Base-by-base conservation (phyloP, 1,140 invertebrate species). In the Mercenaria mercenaria region DNA sequence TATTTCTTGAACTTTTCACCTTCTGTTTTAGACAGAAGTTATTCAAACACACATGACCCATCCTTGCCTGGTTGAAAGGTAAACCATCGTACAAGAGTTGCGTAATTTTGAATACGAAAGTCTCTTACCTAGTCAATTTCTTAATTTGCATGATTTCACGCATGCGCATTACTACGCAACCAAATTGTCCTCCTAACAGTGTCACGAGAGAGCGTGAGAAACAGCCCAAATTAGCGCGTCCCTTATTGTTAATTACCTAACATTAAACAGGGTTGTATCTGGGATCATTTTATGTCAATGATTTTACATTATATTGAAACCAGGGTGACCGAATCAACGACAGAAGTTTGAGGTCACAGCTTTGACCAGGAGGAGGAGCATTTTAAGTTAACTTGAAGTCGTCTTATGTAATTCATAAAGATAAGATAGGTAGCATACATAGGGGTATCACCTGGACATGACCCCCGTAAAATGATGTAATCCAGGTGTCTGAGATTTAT, bases 111-210 rank as follows among this genome's bases (percentile, higher is more conserved):
- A 56, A 85, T 74, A 18, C 32, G 29, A 52, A 11, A 13, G 41
- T 84, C 82, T 74, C 82, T 50, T 84, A 72, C 82, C 6, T 72
- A 84, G 43, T 72, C 43, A 72, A 84, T 50, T 84, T 72, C 43
- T 72, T 74, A 72, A 85, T 72, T 72, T 85, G 67, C 83, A 74
- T 74, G 83, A 74, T 74, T 85, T 85, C 67, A 85, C 67, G 83
- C 83, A 85, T 85, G 83, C 83, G 69, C 67, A 85, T 52, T 56
- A n/a, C 39, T 47, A 26, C 67, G 67, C 43, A 82, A 82, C 15
- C 41, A 6, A 26, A 61, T 82, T 81, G 50, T 81, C 52, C 29
- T 37, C 23, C n/a, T 26, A n/a, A 37, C 32, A 34, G 50, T 39
- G 34, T 39, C 67, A 29, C 13, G 0, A 23, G 50, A 76, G 83